phyloP scores from a whole-genome alignment of 1,140 invertebrate species.

The Brachionus manjavacas region DNA sequence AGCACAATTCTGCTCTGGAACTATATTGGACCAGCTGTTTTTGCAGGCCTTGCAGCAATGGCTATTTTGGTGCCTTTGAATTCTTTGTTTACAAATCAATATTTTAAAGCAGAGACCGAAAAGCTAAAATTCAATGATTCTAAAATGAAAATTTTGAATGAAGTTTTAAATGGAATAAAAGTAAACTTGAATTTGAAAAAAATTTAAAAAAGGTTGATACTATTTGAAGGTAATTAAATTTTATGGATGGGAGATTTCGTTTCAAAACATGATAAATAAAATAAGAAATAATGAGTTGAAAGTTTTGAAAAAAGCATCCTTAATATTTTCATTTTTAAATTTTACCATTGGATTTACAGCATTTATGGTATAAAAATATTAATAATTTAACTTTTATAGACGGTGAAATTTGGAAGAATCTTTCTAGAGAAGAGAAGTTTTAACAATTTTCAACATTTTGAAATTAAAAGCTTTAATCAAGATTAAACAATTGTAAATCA shows the following conservation, averaged over 20 bases:
- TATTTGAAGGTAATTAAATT: constrained; percentile 48
- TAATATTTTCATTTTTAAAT: background rate
- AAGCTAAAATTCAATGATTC: constrained; percentile 62
- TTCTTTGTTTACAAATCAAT: constrained; percentile 75
- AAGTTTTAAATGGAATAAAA: constrained; percentile 59
- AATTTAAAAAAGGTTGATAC: background rate
- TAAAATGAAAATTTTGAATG: constrained; percentile 59
- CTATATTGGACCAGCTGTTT: constrained; percentile 60
- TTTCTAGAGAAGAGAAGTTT: too few relatives aligned
- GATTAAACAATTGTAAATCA: too few relatives aligned
- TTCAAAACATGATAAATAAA: constrained; percentile 56
- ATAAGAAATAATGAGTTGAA: constrained; percentile 57
- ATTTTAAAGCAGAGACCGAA: constrained; percentile 58
- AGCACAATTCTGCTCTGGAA: constrained; percentile 84
- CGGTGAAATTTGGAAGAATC: too few relatives aligned
- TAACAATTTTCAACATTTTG: too few relatives aligned
- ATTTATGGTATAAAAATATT: background rate
- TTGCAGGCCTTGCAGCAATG: constrained; percentile 58
- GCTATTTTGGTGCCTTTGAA: constrained; percentile 65
- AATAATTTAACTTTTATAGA: too few relatives aligned
- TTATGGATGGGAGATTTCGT: constrained; percentile 58
- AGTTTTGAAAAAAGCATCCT: constrained; percentile 52
- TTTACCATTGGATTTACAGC: constrained; percentile 2
- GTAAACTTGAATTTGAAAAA: constrained; percentile 41
- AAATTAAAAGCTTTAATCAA: too few relatives aligned